phyloP scores from a whole-genome alignment of 2,888 invertebrate genomes.

The Dryadula phaetusa region DNA sequence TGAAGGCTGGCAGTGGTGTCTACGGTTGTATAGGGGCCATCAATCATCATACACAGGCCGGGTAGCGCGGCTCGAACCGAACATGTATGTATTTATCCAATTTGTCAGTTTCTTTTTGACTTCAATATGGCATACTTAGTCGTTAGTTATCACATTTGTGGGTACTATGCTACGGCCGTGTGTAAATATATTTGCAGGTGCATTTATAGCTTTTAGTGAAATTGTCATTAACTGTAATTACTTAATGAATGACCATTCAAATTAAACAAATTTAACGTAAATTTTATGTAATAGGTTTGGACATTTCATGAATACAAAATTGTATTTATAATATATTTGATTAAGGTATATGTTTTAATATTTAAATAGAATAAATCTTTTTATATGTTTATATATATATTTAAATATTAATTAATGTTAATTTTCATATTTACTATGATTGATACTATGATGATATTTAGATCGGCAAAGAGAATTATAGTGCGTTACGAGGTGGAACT shows the following conservation, averaged over 20 bases:
- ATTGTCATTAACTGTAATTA: constrained; percentile 21
- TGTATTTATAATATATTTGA: background rate
- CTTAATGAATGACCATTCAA: constrained; percentile 18
- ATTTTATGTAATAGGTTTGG: background rate
- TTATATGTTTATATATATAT: background rate
- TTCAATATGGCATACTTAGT: constrained; percentile 43
- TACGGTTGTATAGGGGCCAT: constrained; percentile 58
- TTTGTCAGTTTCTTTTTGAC: constrained; percentile 56
- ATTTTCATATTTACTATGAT: too few species aligned
- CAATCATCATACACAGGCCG: constrained; percentile 56
- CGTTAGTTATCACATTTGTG: constrained; percentile 28
- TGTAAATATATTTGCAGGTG: constrained; percentile 15
- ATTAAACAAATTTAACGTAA: constrained; percentile 15
- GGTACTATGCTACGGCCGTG: background rate
- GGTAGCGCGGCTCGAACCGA: constrained; percentile 45
- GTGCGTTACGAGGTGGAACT: background rate
- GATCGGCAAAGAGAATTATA: background rate
- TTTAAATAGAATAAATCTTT: background rate
- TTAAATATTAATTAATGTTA: too few species aligned
- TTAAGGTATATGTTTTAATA: background rate
- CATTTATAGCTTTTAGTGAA: constrained; percentile 15
- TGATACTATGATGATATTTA: too few species aligned
- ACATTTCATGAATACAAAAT: constrained; percentile 1
- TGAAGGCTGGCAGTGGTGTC: constrained; percentile 50
- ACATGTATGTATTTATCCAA: constrained; percentile 55